A percentile compares a stretch with the other conserved stretches of the same genome.
Conservation (phyloP, 37 sponge, comb jelly and placozoan genomes). For the Lycopodina hypogea region DNA sequence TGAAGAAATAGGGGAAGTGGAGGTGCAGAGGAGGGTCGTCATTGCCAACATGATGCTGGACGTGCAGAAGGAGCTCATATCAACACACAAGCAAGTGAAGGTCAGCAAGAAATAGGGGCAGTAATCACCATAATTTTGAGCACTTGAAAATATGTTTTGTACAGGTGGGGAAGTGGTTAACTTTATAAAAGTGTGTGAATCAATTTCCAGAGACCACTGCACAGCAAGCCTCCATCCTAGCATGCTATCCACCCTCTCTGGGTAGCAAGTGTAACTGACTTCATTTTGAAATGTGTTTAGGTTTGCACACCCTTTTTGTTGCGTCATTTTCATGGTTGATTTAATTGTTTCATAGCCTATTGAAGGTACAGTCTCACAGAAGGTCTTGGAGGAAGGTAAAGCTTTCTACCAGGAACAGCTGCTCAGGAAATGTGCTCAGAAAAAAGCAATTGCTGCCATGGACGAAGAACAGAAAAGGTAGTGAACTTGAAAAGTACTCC, state of each 20-base stretch:
- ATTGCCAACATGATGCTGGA: conserved; percentile 51
- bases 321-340: too few species aligned
- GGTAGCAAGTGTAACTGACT: too few species aligned
- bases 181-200: too few species aligned
- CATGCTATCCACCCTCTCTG: too few species aligned
- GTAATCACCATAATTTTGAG: too few species aligned
- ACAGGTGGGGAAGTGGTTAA: too few species aligned
- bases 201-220: too few species aligned
- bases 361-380: conserved; percentile 29
- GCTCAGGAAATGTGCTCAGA: conserved; percentile 63
- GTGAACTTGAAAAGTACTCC: neutral
- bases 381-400: conserved; percentile 65
- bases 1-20: conserved; percentile 47
- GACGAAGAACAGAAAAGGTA: conserved; percentile 64
- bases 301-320: too few species aligned
- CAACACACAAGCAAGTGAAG: conserved; percentile 48
- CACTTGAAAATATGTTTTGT: too few species aligned
- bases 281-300: too few species aligned
- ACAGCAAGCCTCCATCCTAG: too few species aligned
- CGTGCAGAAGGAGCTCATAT: conserved; percentile 64
- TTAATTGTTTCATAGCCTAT: conserved; percentile 44
- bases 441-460: conserved; percentile 47
- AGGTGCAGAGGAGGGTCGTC: conserved; percentile 22
- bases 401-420: conserved; percentile 66
- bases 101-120: conserved; percentile 29